phyloP scores from a whole-genome alignment of 2,797 vertebrate species.

The Enteromius radiatus region DNA sequence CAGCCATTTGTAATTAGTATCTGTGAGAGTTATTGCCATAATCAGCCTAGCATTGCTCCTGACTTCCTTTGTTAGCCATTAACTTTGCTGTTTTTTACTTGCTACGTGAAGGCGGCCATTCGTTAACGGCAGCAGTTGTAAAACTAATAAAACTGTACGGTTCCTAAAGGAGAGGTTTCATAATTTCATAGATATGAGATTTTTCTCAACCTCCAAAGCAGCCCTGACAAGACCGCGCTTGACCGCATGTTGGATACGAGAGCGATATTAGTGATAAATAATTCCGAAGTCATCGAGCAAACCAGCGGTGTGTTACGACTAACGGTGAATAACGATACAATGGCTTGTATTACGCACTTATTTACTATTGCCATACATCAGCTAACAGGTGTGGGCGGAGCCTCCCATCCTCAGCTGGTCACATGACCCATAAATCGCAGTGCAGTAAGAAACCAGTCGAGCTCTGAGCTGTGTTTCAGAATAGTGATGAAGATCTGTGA shows the following conservation, averaged over 20 bases:
- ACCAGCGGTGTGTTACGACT: not conserved
- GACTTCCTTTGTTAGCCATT: slow-evolving; percentile 77
- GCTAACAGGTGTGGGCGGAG: slow-evolving; percentile 28
- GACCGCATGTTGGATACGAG: slow-evolving; percentile 45
- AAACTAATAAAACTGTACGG: slow-evolving; percentile 81
- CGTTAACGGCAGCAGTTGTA: slow-evolving; percentile 77
- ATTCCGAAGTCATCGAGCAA: slow-evolving; percentile 4
- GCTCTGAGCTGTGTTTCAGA: slow-evolving; percentile 35
- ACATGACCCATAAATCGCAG: slow-evolving; percentile 24
- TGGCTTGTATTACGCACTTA: slow-evolving; percentile 7
- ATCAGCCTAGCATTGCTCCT: slow-evolving; percentile 78
- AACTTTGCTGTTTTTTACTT: slow-evolving; percentile 72
- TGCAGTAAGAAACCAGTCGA: slow-evolving; percentile 1
- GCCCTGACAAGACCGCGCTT: slow-evolving; percentile 65
- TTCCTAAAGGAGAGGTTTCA: slow-evolving; percentile 81
- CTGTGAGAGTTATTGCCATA: slow-evolving; percentile 78
- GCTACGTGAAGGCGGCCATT: slow-evolving; percentile 74
- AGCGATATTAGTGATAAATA: slow-evolving; percentile 46
- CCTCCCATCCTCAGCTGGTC: not conserved
- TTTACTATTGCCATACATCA: slow-evolving; percentile 12
- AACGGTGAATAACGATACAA: slow-evolving; percentile 7
- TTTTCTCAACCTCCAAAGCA: slow-evolving; percentile 75
- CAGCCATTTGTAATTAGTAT: slow-evolving; percentile 84
- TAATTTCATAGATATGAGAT: slow-evolving; percentile 77
- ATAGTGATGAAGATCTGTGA: slow-evolving; percentile 57